A percentile compares a stretch with the other conserved stretches of the same genome.
Conservation (phyloP, 2,797 vertebrate species). For the Leuciscus waleckii region DNA sequence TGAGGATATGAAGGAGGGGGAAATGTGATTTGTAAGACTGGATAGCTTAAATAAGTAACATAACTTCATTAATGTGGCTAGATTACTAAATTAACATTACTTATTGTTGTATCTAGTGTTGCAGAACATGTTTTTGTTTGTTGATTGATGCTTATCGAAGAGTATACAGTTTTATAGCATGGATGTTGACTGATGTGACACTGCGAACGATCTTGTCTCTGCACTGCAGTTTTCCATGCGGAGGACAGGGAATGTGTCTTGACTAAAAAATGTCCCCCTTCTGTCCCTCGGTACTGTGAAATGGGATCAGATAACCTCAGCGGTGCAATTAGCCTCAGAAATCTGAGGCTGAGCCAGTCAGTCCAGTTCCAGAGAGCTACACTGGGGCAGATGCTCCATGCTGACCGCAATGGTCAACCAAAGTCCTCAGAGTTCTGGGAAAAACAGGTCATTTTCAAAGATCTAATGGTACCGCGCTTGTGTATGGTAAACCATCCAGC, state of each 20-base stretch:
- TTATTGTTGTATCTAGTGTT: not conserved
- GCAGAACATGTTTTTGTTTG: not conserved
- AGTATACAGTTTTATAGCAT: not conserved
- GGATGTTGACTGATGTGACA: conserved; percentile 11
- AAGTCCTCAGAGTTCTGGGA: conserved; percentile 53
- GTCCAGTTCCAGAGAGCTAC: conserved; percentile 38
- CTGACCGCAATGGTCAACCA: conserved; percentile 60
- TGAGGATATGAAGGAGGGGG: not conserved
- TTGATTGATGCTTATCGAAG: not conserved
- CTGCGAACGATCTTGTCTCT: conserved; percentile 2
- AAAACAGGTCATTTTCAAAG: conserved; percentile 56
- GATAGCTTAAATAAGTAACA: conserved; percentile 13
- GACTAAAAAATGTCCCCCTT: conserved; percentile 45
- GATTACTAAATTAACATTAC: conserved; percentile 10
- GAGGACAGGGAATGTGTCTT: conserved; percentile 39
- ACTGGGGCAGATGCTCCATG: conserved; percentile 41
- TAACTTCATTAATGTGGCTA: conserved; percentile 41
- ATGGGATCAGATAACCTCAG: conserved; percentile 64
- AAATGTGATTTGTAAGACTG: conserved; percentile 19
- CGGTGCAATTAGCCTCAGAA: conserved; percentile 65
- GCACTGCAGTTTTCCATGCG: not conserved
- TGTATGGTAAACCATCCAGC: conserved; percentile 23
- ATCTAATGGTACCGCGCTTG: conserved; percentile 43
- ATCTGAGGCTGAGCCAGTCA: conserved; percentile 57
- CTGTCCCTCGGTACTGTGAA: conserved; percentile 47